Evolutionary conservation across 2,888 invertebrate genomes (phyloP).

Genomic region (Bombyx huttoni): DNA sequence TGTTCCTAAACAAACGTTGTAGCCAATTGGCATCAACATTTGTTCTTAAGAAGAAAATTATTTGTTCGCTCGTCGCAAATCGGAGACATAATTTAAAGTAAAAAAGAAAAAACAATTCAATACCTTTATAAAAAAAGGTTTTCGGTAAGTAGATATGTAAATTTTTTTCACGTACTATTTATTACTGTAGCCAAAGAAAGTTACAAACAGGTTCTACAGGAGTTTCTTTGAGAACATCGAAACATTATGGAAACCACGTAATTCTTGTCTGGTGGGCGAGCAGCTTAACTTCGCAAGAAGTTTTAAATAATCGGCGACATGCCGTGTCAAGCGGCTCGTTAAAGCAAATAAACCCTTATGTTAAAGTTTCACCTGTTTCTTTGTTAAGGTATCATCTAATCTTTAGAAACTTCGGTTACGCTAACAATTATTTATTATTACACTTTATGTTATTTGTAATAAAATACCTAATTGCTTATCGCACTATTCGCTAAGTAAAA

Average conservation of each 20-base stretch:
- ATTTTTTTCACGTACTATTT: background rate
- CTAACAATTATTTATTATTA: background rate
- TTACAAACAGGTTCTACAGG: background rate
- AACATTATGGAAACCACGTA: background rate
- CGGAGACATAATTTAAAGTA: no score
- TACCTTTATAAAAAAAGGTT: no score
- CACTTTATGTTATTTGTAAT: no score
- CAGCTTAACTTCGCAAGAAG: slow-evolving; percentile 11
- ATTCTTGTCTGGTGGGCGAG: background rate
- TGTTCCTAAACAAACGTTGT: no score
- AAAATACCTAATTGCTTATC: no score
- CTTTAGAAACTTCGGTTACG: background rate
- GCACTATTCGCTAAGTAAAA: no score
- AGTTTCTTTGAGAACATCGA: background rate
- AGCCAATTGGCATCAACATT: no score
- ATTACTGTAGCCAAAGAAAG: background rate
- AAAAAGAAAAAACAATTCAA: no score
- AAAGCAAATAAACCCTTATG: slow-evolving; percentile 5
- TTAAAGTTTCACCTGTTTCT: slow-evolving; percentile 6
- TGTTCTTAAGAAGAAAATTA: no score
- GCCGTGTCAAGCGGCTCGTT: slow-evolving; percentile 8
- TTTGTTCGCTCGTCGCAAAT: no score
- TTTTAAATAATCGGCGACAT: slow-evolving; percentile 17
- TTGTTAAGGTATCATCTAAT: background rate
- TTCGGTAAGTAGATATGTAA: no score